Percentiles rank a stretch among this genome's conserved stretches.
phyloP scores from a whole-genome alignment of 2,888 invertebrate species.

The Campoletis raptor region DNA sequence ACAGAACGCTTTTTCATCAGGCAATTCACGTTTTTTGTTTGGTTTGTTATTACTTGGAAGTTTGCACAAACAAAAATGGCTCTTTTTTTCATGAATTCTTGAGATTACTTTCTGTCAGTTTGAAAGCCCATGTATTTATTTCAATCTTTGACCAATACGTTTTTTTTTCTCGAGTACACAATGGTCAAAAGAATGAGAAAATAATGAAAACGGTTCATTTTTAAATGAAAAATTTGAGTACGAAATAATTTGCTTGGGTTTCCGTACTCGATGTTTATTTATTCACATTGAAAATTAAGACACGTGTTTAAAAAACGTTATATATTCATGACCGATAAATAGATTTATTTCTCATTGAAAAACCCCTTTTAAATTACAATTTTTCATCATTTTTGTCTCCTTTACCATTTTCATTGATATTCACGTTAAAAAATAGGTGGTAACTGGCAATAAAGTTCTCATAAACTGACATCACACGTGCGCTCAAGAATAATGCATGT shows the following conservation, averaged over 20 bases:
- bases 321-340: not conserved
- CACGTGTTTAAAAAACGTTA: not conserved
- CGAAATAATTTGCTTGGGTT: constrained; percentile 2
- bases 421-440: not conserved
- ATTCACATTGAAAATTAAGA: not conserved
- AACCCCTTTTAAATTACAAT: not conserved
- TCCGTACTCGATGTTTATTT: not conserved
- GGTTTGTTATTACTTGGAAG: not conserved
- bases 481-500: not conserved
- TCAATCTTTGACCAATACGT: not conserved
- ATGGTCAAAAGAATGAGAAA: not conserved
- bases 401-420: not conserved
- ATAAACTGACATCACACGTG: not conserved
- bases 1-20: not conserved
- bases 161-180: not conserved
- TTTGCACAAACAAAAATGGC: not conserved
- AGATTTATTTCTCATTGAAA: not conserved
- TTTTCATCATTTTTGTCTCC: not conserved
- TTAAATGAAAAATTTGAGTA: not conserved
- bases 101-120: not conserved
- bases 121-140: not conserved
- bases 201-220: not conserved
- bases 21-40: not conserved
- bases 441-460: not conserved
- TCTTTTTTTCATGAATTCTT: not conserved